Conservation (phyloP, 2,797 vertebrate genomes). For the Chelonia mydas region DNA sequence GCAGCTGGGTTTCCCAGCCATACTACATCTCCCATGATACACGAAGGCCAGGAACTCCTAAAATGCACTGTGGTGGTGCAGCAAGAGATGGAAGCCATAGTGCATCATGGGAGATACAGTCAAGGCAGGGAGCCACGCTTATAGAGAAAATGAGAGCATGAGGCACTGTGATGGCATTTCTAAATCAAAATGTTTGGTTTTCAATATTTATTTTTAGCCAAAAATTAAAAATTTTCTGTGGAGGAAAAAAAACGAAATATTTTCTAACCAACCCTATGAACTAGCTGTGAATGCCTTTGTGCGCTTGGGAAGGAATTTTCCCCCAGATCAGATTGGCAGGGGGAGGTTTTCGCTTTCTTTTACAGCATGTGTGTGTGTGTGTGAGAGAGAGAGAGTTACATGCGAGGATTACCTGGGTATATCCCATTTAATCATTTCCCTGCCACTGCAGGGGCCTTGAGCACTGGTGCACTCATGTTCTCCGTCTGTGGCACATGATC, state of each 20-base stretch:
- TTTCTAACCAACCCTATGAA: neutral
- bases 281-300: neutral
- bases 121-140: neutral
- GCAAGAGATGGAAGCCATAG: neutral
- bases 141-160: neutral
- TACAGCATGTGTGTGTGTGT: no score
- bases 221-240: neutral
- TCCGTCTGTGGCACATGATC: neutral
- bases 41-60: neutral
- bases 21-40: neutral
- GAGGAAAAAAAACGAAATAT: no score
- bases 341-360: no score
- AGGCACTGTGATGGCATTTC: neutral
- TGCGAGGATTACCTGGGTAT: neutral
- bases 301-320: neutral
- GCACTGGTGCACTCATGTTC: neutral
- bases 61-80: neutral
- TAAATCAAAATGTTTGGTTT: neutral
- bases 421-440: neutral
- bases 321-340: no score
- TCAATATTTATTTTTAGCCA: neutral
- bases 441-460: neutral
- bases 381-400: no score
- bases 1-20: neutral
- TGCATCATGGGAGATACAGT: neutral